Conservation (phyloP, 1,140 invertebrate genomes). For the Lordiphosa collinella region DNA sequence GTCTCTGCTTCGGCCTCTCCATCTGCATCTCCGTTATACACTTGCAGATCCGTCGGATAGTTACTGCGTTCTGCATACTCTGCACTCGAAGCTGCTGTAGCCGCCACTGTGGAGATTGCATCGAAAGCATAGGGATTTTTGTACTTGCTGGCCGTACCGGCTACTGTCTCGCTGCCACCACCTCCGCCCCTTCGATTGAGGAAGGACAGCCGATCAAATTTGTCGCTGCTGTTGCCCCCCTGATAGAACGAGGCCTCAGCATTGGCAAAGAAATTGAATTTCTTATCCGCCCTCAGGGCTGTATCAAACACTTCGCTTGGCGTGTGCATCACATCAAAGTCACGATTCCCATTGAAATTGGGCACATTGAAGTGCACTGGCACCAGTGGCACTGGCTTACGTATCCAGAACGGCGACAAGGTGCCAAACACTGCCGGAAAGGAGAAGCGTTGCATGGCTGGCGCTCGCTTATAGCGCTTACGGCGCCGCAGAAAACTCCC, state of each 20-base stretch:
- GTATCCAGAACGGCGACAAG: slow-evolving; percentile 80
- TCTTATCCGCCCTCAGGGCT: slow-evolving; percentile 64
- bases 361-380: slow-evolving; percentile 79
- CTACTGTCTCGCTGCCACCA: slow-evolving; percentile 15
- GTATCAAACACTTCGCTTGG: slow-evolving; percentile 67
- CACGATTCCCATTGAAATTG: slow-evolving; percentile 65
- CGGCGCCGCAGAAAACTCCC: slow-evolving; percentile 96
- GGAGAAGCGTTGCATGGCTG: slow-evolving; percentile 79
- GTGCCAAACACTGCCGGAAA: slow-evolving; percentile 79
- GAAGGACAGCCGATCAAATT: slow-evolving; percentile 64
- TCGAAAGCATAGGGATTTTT: slow-evolving; percentile 65
- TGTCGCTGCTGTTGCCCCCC: slow-evolving; percentile 50
- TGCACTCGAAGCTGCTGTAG: slow-evolving; percentile 28
- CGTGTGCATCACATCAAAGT: slow-evolving; percentile 73
- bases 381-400: slow-evolving; percentile 81
- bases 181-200: slow-evolving; percentile 45
- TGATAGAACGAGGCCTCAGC: slow-evolving; percentile 66
- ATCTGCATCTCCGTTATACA: slow-evolving; percentile 42
- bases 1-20: slow-evolving; percentile 14
- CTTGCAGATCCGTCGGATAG: slow-evolving; percentile 52
- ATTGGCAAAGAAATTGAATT: slow-evolving; percentile 78
- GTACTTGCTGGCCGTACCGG: slow-evolving; percentile 52
- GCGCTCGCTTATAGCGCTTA: slow-evolving; percentile 96
- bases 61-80: slow-evolving; percentile 34
- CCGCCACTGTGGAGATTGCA: slow-evolving; percentile 15